These are phyloP conservation scores for Carabus problematicus DNA, from an alignment of 2,888 invertebrate genomes.

Conservation along the genomic window DNA sequence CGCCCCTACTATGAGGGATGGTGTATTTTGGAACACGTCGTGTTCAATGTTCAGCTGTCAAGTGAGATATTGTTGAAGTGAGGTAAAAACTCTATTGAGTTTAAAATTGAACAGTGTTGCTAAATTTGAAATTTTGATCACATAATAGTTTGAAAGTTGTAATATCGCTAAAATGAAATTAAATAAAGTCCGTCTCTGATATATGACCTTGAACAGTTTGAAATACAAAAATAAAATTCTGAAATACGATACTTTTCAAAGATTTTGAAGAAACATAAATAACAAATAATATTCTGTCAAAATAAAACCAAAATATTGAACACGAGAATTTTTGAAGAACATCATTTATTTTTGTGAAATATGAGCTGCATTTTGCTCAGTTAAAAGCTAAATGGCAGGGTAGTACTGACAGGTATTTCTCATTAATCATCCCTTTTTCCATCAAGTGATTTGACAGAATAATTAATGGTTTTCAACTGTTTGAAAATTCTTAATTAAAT, in stretches of 20 bases:
- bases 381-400: too few relatives aligned
- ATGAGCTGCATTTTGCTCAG: too few relatives aligned
- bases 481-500: not conserved
- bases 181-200: not conserved
- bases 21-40: too few relatives aligned
- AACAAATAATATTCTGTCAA: not conserved
- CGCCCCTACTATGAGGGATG: too few relatives aligned
- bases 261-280: too few relatives aligned
- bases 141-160: too few relatives aligned
- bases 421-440: conserved; percentile 18
- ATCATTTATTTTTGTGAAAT: conserved; percentile 4
- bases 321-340: not conserved
- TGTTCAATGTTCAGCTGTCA: too few relatives aligned
- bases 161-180: too few relatives aligned
- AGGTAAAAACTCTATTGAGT: too few relatives aligned
- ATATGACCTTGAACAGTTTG: not conserved
- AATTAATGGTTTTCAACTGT: conserved; percentile 11
- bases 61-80: too few relatives aligned
- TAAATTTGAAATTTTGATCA: too few relatives aligned
- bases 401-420: not conserved
- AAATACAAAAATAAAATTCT: not conserved
- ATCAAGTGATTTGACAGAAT: conserved; percentile 1
- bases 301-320: not conserved
- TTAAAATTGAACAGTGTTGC: too few relatives aligned
- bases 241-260: not conserved